Percentiles rank a stretch among this genome's conserved stretches.
Conservation (phyloP, 1,140 invertebrate species). For the Drosophila seguyi region DNA sequence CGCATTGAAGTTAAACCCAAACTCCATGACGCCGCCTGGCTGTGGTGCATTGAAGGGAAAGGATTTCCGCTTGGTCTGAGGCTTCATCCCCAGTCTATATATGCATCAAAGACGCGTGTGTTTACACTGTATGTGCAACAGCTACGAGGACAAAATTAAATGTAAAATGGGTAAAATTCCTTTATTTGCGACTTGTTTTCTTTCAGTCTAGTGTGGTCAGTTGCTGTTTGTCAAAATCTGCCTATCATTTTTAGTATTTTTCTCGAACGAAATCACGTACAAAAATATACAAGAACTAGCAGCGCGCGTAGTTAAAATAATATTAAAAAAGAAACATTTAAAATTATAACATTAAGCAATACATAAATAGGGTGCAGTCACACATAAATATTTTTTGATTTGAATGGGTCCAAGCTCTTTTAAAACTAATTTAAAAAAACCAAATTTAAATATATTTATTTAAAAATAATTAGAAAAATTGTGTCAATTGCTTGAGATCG, state of each 20-base stretch:
- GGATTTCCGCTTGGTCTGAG: conserved; percentile 38
- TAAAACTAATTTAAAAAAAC: too few species aligned
- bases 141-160: background rate
- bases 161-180: conserved; percentile 12
- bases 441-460: too few species aligned
- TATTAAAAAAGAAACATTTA: too few species aligned
- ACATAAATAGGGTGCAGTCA: too few species aligned
- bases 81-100: conserved; percentile 25
- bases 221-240: background rate
- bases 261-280: background rate
- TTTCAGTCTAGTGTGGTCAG: conserved; percentile 11
- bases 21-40: conserved; percentile 72
- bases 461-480: too few species aligned
- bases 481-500: too few species aligned
- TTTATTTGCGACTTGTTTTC: conserved; percentile 43
- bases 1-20: conserved; percentile 52
- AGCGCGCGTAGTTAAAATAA: background rate
- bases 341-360: too few species aligned
- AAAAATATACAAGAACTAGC: background rate
- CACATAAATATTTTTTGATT: too few species aligned
- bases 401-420: too few species aligned
- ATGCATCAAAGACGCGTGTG: conserved; percentile 6
- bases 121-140: background rate
- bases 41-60: conserved; percentile 73
- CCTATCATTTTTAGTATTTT: conserved; percentile 2